Conservation (phyloP, 2,888 invertebrate species). For the Noctuana brunneofusca region DNA sequence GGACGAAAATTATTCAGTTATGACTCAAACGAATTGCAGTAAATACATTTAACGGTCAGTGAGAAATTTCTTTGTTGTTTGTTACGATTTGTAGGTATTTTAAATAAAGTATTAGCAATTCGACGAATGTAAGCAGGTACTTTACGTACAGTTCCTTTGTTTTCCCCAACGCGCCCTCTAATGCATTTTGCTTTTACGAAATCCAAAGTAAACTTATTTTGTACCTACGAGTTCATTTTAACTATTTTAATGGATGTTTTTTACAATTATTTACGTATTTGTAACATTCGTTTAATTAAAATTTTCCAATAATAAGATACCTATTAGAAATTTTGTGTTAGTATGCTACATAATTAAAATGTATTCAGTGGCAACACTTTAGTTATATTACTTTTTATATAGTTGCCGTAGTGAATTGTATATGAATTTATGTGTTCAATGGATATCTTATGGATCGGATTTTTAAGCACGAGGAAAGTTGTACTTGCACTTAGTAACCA, state of each 20-base stretch:
- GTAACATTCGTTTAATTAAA: too few relatives aligned
- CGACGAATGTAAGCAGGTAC: not conserved
- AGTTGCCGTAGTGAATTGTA: too few relatives aligned
- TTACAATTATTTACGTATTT: not conserved
- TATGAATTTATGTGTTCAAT: too few relatives aligned
- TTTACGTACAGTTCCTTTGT: not conserved
- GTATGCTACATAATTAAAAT: too few relatives aligned
- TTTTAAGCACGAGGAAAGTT: too few relatives aligned
- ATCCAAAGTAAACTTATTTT: not conserved
- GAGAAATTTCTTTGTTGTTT: not conserved
- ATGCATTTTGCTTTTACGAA: not conserved
- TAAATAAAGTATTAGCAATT: not conserved
- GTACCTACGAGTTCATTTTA: not conserved
- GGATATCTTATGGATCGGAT: too few relatives aligned
- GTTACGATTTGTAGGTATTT: not conserved
- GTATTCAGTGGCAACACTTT: too few relatives aligned
- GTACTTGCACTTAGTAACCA: too few relatives aligned
- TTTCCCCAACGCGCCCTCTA: not conserved
- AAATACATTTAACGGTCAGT: not conserved
- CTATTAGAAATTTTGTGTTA: too few relatives aligned
- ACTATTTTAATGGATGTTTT: not conserved
- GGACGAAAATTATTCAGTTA: conserved; percentile 5
- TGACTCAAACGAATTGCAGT: conserved; percentile 2
- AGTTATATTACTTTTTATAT: too few relatives aligned
- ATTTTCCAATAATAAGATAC: too few relatives aligned